Evolutionary conservation across 2,797 vertebrate genomes (phyloP), one percentile per base, ranked within the genome.

Genomic region (Parotocinclus haroldoi): DNA sequence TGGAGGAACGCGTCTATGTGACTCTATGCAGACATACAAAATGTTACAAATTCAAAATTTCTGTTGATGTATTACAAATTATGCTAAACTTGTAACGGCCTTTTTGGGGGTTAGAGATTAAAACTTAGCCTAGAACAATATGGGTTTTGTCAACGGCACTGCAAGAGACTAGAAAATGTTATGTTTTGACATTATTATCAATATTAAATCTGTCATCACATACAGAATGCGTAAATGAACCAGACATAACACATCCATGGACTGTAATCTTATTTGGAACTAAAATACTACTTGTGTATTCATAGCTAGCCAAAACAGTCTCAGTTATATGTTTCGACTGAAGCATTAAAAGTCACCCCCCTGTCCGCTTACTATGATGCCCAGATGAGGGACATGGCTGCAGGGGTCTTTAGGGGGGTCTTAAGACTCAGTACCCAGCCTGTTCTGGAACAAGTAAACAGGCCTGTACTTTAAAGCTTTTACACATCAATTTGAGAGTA

Each of bases 391-490:
- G 27, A 40, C 12, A 17, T 58, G 59, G 37, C 45, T 68, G 45
- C 49, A 54, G 45, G 60, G 56, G 49, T 65, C 58, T 51, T 38
- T 45, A 42, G 39, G 49, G 57, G 58, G 65, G 57, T 62, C 71
- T 63, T 19, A 48, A 68, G 40, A 45, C 58, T 49, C 54, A 61
- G 61, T 68, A 77, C 53, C 59, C 63, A 52, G 38, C 44, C 64
- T 54, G 12, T 75, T 80, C 67, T 18, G 75, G 77, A 77, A 78
- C 68, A 73, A 86, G 88, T 90, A 89, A 91, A 88, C 88, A 89
- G 87, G 81, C 84, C 84, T 71, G 80, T 81, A 84, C 87, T 88
- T 84, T 85, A 85, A 81, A 88, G 87, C 88, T 87, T 91, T 90
- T 91, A 90, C 89, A 86, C 83, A 74, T 83, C 87, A 85, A 78